These are phyloP conservation scores for Terrapene triunguis DNA, from an alignment of 2,113 vertebrate species.

Conservation along the genomic window DNA sequence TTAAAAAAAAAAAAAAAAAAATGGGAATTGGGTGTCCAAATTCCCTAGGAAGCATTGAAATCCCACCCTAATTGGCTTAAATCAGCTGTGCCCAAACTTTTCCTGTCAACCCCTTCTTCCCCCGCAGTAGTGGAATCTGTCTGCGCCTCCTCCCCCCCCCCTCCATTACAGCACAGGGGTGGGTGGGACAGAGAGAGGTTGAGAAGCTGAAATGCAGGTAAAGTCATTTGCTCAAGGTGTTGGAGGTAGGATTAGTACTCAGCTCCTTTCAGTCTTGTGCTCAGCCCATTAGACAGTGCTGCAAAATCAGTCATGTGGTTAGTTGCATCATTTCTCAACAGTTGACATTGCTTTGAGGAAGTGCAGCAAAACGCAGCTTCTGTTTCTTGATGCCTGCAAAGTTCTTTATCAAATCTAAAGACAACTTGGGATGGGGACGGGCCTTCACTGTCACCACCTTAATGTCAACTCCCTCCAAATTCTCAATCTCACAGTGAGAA, in stretches of 20 bases:
- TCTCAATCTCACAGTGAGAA: neutral
- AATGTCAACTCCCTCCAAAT: neutral
- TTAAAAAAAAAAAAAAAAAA: neutral
- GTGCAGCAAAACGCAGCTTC: neutral
- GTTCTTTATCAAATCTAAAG: conserved; percentile 9
- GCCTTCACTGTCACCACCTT: conserved; percentile 6
- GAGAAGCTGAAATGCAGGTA: neutral
- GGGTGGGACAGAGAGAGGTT: neutral
- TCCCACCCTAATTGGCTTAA: neutral
- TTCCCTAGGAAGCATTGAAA: neutral
- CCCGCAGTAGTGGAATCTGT: too few species aligned
- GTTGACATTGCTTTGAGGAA: neutral
- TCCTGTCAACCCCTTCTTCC: too few species aligned
- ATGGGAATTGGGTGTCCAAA: neutral
- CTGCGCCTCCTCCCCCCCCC: too few species aligned
- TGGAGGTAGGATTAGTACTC: neutral
- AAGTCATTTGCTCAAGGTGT: neutral
- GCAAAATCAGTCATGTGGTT: neutral
- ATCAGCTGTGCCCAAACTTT: too few species aligned
- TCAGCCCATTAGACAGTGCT: neutral
- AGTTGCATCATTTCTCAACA: conserved; percentile 32
- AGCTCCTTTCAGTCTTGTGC: neutral
- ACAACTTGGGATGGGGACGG: conserved; percentile 16
- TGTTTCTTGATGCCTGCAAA: conserved; percentile 9
- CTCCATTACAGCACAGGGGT: too few species aligned